Percentiles rank a stretch among this genome's conserved stretches.
Conservation (phyloP, 1,140 invertebrate genomes). For the Rhagoletis zephyria region DNA sequence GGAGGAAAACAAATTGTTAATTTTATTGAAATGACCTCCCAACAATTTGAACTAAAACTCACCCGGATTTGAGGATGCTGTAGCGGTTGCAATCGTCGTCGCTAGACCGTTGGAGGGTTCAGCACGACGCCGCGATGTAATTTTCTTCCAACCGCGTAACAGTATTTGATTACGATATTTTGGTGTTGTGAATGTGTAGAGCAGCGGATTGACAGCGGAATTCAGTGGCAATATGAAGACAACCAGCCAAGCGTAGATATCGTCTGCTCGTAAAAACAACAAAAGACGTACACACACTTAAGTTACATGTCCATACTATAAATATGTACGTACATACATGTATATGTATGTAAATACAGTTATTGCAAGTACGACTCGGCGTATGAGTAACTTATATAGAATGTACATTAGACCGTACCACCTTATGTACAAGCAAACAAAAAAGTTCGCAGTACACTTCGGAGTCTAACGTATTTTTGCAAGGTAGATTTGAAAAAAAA, state of each 20-base stretch:
- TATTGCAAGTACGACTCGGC: neutral
- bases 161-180: slow-evolving; percentile 77
- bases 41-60: slow-evolving; percentile 59
- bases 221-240: slow-evolving; percentile 86
- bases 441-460: too few relatives aligned
- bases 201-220: slow-evolving; percentile 83
- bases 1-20: neutral
- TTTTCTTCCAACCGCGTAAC: slow-evolving; percentile 70
- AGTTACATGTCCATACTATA: neutral
- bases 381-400: neutral
- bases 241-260: slow-evolving; percentile 83
- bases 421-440: too few relatives aligned
- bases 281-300: slow-evolving; percentile 14
- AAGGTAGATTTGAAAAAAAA: too few relatives aligned
- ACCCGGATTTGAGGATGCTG: slow-evolving; percentile 69
- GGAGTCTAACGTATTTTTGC: too few relatives aligned
- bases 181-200: slow-evolving; percentile 86
- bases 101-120: slow-evolving; percentile 62
- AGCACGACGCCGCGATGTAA: slow-evolving; percentile 65
- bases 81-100: slow-evolving; percentile 66
- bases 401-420: too few relatives aligned
- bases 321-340: neutral
- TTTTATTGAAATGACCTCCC: slow-evolving; percentile 1
- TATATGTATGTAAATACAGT: neutral
- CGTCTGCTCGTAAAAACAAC: slow-evolving; percentile 69